Evolutionary conservation across 2,797 vertebrate genomes (phyloP).

Genomic region (Knipowitschia caucasica): DNA sequence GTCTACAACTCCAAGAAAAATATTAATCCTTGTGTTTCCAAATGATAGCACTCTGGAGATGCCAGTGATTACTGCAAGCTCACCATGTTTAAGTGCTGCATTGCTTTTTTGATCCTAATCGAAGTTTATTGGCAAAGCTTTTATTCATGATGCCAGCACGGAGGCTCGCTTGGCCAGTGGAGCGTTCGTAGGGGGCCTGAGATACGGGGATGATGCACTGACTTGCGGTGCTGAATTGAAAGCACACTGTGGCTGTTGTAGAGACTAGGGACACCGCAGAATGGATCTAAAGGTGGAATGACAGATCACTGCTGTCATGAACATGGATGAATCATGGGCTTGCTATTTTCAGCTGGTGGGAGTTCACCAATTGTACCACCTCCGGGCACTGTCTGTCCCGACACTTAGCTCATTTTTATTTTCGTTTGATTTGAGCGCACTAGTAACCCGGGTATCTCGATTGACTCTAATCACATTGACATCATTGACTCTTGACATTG

Average conservation of each 20-base stretch:
- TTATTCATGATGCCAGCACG: constrained; percentile 52
- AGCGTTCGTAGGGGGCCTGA: constrained; percentile 36
- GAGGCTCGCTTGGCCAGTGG: constrained; percentile 43
- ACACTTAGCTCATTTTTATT: constrained; percentile 24
- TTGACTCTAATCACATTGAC: constrained; percentile 13
- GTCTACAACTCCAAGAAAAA: constrained; percentile 30
- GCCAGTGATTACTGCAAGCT: constrained; percentile 43
- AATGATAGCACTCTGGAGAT: constrained; percentile 41
- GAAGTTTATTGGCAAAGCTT: constrained; percentile 44
- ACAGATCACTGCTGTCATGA: constrained; percentile 51
- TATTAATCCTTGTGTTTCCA: constrained; percentile 38
- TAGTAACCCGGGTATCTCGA: background rate
- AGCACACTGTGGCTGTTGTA: constrained; percentile 51
- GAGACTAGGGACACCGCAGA: constrained; percentile 38
- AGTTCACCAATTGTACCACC: constrained; percentile 33
- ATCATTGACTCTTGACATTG: constrained; percentile 40
- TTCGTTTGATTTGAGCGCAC: background rate
- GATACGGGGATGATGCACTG: constrained; percentile 57
- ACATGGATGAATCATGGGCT: constrained; percentile 50
- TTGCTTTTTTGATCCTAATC: constrained; percentile 55
- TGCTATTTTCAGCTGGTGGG: constrained; percentile 36
- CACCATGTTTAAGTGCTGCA: constrained; percentile 34
- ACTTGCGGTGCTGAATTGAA: constrained; percentile 34
- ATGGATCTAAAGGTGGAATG: constrained; percentile 35
- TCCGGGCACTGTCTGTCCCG: constrained; percentile 21